These are phyloP conservation scores for Dicentrarchus labrax DNA, from an alignment of 2,113 vertebrate genomes.

Conservation along the genomic window DNA sequence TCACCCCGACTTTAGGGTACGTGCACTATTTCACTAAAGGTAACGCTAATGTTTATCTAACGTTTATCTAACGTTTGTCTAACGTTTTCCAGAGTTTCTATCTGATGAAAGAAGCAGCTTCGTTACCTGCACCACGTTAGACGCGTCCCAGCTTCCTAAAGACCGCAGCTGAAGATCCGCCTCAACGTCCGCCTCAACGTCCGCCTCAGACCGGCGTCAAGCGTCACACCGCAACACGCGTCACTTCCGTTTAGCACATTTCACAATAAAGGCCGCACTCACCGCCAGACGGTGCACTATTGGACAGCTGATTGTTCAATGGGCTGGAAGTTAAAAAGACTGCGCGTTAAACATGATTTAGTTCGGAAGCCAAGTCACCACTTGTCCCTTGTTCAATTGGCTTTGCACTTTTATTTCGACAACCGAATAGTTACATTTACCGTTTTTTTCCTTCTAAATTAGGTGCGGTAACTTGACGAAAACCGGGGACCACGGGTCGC, in stretches of 20 bases:
- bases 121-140: slow-evolving; percentile 4
- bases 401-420: slow-evolving; percentile 25
- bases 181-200: slow-evolving; percentile 56
- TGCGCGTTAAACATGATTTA: background rate
- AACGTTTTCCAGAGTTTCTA: background rate
- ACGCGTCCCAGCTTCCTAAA: slow-evolving; percentile 36
- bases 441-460: too few relatives aligned
- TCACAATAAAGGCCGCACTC: slow-evolving; percentile 16
- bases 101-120: background rate
- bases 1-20: background rate
- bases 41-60: background rate
- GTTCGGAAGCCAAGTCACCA: background rate
- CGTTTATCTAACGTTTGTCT: background rate
- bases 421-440: background rate
- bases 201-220: slow-evolving; percentile 63
- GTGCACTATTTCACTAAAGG: too few relatives aligned
- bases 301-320: background rate
- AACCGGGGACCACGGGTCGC: background rate
- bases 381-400: rapidly evolving
- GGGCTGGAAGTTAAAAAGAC: background rate
- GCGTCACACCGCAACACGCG: rapidly evolving
- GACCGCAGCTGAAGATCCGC: slow-evolving; percentile 47
- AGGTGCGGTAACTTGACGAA: background rate
- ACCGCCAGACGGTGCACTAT: background rate
- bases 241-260: slow-evolving; percentile 15